phyloP scores from a whole-genome alignment of 2,888 invertebrate genomes.

The Erebia ligea region DNA sequence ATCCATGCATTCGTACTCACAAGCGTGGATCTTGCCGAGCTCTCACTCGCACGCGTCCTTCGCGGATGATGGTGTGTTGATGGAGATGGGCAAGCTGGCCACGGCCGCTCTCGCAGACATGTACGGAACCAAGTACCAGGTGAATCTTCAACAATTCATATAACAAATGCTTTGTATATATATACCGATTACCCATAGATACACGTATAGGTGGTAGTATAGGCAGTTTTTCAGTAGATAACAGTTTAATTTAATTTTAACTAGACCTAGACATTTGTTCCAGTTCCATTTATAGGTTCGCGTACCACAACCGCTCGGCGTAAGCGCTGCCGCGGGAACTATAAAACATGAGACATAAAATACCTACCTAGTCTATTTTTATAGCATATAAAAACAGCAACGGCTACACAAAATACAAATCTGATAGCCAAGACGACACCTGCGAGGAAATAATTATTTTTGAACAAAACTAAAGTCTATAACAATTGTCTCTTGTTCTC shows the following conservation, averaged over 20 bases:
- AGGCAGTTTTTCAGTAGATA: background rate
- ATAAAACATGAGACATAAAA: background rate
- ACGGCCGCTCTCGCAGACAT: constrained; percentile 84
- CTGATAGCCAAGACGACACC: constrained; percentile 4
- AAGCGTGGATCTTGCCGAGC: constrained; percentile 85
- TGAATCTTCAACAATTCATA: constrained; percentile 43
- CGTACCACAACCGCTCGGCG: constrained; percentile 10
- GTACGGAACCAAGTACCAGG: constrained; percentile 86
- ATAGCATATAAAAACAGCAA: constrained; percentile 11
- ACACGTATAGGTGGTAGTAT: too few species aligned
- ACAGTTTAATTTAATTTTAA: background rate
- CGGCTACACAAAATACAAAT: background rate
- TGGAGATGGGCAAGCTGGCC: constrained; percentile 84
- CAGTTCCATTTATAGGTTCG: constrained; percentile 6
- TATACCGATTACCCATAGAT: background rate
- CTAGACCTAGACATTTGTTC: background rate
- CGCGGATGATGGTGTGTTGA: constrained; percentile 81
- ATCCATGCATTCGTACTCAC: constrained; percentile 86
- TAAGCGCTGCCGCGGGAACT: constrained; percentile 12
- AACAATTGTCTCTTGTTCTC: too few species aligned
- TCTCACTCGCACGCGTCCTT: constrained; percentile 77
- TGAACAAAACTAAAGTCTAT: too few species aligned
- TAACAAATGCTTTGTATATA: background rate
- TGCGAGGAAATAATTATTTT: too few species aligned
- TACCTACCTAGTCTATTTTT: constrained; percentile 8